These are phyloP conservation scores for Hycleus phaleratus DNA, from an alignment of 1,140 invertebrate species.

Conservation along the genomic window DNA sequence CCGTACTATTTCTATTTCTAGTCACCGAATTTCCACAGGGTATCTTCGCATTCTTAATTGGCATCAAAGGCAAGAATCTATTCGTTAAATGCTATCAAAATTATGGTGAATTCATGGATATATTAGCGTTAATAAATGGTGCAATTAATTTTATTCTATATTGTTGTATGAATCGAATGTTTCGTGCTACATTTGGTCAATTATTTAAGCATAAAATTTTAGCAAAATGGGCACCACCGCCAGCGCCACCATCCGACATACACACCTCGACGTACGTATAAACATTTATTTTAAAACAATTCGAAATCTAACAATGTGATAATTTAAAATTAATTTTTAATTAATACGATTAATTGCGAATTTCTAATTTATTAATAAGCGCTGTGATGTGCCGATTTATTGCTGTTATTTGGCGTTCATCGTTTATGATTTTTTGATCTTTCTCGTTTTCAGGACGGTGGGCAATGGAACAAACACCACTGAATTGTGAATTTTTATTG, in stretches of 20 bases:
- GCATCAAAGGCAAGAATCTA: conserved; percentile 63
- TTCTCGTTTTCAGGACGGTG: conserved; percentile 5
- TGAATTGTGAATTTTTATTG: conserved; percentile 1
- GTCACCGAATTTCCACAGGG: conserved; percentile 83
- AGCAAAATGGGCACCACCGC: conserved; percentile 30
- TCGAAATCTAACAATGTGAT: too few relatives aligned
- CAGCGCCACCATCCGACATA: conserved; percentile 40
- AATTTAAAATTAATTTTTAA: too few relatives aligned
- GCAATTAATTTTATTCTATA: conserved; percentile 92
- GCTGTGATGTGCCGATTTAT: too few relatives aligned
- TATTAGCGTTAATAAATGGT: conserved; percentile 84
- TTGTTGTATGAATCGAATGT: conserved; percentile 90
- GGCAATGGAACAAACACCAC: conserved; percentile 5
- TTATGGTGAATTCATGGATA: conserved; percentile 86
- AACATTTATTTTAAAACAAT: neutral
- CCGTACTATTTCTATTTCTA: conserved; percentile 77
- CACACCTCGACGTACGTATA: conserved; percentile 48
- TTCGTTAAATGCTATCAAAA: conserved; percentile 66
- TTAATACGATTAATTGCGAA: too few relatives aligned
- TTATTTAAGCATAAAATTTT: conserved; percentile 51
- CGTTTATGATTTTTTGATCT: neutral
- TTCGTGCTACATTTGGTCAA: conserved; percentile 75
- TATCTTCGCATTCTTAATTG: conserved; percentile 64
- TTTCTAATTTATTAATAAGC: too few relatives aligned
- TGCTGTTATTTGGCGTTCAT: neutral